Evolutionary conservation across 2,797 vertebrate species (phyloP).

Genomic region (Manis pentadactyla): DNA sequence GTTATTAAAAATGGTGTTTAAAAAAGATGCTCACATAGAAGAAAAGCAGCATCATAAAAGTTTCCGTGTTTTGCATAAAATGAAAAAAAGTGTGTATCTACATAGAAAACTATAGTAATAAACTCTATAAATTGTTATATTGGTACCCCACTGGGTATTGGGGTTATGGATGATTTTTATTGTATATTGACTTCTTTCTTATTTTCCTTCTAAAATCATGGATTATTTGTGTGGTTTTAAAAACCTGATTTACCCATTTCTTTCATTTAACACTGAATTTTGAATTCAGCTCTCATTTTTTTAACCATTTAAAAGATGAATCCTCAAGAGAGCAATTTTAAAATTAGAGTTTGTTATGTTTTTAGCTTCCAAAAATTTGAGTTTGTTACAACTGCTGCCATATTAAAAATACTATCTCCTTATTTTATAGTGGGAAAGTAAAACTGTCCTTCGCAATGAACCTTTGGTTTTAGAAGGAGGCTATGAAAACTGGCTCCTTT

Average conservation of each 20-base stretch:
- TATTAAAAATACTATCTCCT: constrained; percentile 31
- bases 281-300: background rate
- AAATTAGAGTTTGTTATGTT: background rate
- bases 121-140: constrained; percentile 10
- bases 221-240: constrained; percentile 42
- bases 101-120: background rate
- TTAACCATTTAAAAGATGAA: constrained; percentile 30
- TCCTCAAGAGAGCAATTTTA: background rate
- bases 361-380: background rate
- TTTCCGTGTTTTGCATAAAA: constrained; percentile 51
- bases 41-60: constrained; percentile 40
- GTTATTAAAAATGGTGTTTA: constrained; percentile 33
- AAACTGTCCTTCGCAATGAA: constrained; percentile 93
- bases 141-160: background rate
- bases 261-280: constrained; percentile 53
- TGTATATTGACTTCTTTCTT: background rate
- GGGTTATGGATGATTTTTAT: constrained; percentile 32
- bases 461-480: constrained; percentile 97
- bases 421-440: constrained; percentile 95
- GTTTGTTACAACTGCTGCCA: background rate
- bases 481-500: constrained; percentile 98
- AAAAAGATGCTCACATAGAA: background rate
- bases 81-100: background rate
- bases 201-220: constrained; percentile 35
- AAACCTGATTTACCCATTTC: background rate